A percentile compares a stretch with the other conserved stretches of the same genome.
phyloP scores from a whole-genome alignment of 2,888 invertebrate species.

The Mystacides longicornis region DNA sequence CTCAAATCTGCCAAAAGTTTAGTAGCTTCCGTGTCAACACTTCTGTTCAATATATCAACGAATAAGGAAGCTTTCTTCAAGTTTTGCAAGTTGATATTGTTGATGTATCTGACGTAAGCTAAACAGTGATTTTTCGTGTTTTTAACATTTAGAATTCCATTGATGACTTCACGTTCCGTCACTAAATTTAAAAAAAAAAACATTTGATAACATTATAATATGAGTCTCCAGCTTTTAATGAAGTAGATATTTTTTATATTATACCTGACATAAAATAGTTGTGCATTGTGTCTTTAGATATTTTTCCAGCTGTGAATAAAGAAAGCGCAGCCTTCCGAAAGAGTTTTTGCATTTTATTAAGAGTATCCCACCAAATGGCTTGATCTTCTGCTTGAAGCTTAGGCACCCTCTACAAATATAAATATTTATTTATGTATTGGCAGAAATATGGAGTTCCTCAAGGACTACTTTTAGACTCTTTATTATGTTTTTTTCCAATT shows the following conservation, averaged over 20 bases:
- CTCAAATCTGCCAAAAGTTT: constrained; percentile 81
- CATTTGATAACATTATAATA: neutral
- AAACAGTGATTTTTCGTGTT: constrained; percentile 94
- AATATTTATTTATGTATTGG: neutral
- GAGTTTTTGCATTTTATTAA: constrained; percentile 90
- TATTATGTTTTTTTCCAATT: too few relatives aligned
- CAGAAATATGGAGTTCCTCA: too few relatives aligned
- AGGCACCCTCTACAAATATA: constrained; percentile 66
- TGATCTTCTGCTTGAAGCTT: constrained; percentile 95
- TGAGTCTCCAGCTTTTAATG: neutral
- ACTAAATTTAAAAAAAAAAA: constrained; percentile 62
- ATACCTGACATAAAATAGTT: constrained; percentile 98
- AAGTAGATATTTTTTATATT: neutral
- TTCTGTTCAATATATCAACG: constrained; percentile 87
- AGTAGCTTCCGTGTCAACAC: constrained; percentile 88
- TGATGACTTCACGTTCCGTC: constrained; percentile 95
- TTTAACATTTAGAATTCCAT: constrained; percentile 86
- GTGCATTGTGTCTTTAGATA: constrained; percentile 89
- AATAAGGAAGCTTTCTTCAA: constrained; percentile 90
- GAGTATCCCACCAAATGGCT: constrained; percentile 95
- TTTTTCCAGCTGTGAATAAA: constrained; percentile 74
- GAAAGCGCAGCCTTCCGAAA: constrained; percentile 86
- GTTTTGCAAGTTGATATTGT: constrained; percentile 94
- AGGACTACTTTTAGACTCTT: too few relatives aligned
- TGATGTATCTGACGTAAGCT: constrained; percentile 91